Conservation (phyloP, 1,140 invertebrate genomes). For the Paraescarpia echinospica region DNA sequence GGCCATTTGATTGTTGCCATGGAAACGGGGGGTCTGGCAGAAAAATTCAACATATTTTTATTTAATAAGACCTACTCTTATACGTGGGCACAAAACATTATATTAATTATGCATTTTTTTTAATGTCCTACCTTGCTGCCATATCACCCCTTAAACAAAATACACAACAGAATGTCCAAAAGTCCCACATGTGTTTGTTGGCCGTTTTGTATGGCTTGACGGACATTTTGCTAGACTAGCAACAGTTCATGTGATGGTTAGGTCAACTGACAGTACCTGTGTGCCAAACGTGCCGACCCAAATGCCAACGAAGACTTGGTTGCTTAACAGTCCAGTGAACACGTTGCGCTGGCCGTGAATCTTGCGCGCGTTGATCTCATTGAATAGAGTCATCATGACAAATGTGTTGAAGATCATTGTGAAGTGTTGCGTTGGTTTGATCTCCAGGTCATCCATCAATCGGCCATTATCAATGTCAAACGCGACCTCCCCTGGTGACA, state of each 20-base stretch:
- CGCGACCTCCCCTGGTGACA: slow-evolving; percentile 65
- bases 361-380: slow-evolving; percentile 98
- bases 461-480: slow-evolving; percentile 88
- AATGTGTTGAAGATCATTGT: slow-evolving; percentile 99
- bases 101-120: no score
- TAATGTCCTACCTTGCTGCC: no score
- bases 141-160: not conserved
- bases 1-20: no score
- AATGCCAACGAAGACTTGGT: slow-evolving; percentile 96
- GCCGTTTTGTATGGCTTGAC: no score
- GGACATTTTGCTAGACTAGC: not conserved
- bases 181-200: no score
- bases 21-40: no score
- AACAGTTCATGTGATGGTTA: not conserved
- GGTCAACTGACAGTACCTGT: slow-evolving; percentile 67
- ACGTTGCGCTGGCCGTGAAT: slow-evolving; percentile 98
- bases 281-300: slow-evolving; percentile 88
- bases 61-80: no score
- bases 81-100: no score
- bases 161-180: no score
- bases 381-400: slow-evolving; percentile 99
- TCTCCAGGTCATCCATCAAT: slow-evolving; percentile 38
- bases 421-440: slow-evolving; percentile 87
- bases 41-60: no score
- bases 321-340: slow-evolving; percentile 84